Base-by-base conservation (phyloP, 64 coral and sea anemone species). In the Cladopsammia gracilis region DNA sequence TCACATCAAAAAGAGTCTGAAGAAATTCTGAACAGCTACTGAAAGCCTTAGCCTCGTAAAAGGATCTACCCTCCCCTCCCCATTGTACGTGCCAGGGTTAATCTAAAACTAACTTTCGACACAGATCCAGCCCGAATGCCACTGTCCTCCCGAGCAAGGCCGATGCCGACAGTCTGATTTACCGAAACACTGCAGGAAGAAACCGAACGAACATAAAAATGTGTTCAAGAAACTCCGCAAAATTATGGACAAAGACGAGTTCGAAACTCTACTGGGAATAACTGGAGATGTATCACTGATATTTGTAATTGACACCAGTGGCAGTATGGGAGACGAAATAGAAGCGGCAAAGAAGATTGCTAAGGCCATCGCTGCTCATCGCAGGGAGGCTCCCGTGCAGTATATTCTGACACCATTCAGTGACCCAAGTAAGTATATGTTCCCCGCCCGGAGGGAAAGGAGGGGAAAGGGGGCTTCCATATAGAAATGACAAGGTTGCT, bases 271-370 rank as follows among this genome's bases (percentile, higher is more conserved):
- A 23, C 77, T 95, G 89, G 86, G 88, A 66, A 62, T 92, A n/a
- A 69, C 78, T 43, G 94, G 94, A 19, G 89, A 92, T 51, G 94
- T 92, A 13, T 80, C 88, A 1, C 94, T 95, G 7, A 70, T 95
- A 8, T 95, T 95, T 48, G 75, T 81, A 2, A 71, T 95, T 68
- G 94, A 95, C 74, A 95, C 89, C 7, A 95, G 89, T 6, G 83
- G 74, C 1, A 95, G 94, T 73, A 95, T 95, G 94, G 0, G 12
- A 3, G 12, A 82, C 0, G 94, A 92, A 15, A 95, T 92, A 1
- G 20, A 73, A 52, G 94, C 89, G 20, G 94, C 94, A 4, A 95
- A 88, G 25, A 47, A 24, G 15, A 95, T 95, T 7, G 75, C 71
- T 53, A 75, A 73, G 24, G 73, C 94, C 52, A 95, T 95, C 19